Evolutionary conservation across 1,140 invertebrate species (phyloP), one percentile per base, ranked within the genome.

Genomic region (Onthophagus taurus): DNA sequence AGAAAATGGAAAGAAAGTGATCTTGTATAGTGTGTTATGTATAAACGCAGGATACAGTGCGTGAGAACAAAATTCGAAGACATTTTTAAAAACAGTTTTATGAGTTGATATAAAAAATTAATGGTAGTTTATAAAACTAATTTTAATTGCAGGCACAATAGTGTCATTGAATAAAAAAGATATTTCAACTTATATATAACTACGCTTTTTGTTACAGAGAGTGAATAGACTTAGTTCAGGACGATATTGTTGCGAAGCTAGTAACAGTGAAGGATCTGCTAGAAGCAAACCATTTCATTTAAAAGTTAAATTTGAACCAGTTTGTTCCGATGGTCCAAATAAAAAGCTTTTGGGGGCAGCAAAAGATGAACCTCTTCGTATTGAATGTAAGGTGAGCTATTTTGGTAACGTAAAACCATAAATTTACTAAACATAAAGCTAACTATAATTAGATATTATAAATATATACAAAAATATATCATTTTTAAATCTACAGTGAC

Each of bases 261-360:
- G 51, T 5, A 75, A 74, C 54, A 63, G 53, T 30, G 61, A 74
- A 23, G 72, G 72, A n/a, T 55, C 53, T 7, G 55, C 60, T 13
- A 52, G 49, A 34, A 65, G 63, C 46, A 44, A 52, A 4, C 48
- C 55, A 11, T 63, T 65, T 39, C 61, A 65, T 46, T 50, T 65
- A 9, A 44, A 55, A 16, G 59, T 65, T 7, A 65, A 65, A 48
- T 65, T 56, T 54, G 66, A 69, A 45, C 73, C 72, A 4, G 55
- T 71, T 12, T 76, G 63, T 47, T 54, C 68, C 42, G 66, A 71
- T 20, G 58, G 59, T n/a, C 52, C 55, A 18, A 64, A 63, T 34
- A 67, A 70, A 44, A 68, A 65, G 37, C 67, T 73, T 18, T 72
- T 75, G 49, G 75, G 76, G 16, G 75, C 74, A 6, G 72, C 75